phyloP scores from a whole-genome alignment of 1,140 invertebrate genomes.

The Drosophila nannoptera region DNA sequence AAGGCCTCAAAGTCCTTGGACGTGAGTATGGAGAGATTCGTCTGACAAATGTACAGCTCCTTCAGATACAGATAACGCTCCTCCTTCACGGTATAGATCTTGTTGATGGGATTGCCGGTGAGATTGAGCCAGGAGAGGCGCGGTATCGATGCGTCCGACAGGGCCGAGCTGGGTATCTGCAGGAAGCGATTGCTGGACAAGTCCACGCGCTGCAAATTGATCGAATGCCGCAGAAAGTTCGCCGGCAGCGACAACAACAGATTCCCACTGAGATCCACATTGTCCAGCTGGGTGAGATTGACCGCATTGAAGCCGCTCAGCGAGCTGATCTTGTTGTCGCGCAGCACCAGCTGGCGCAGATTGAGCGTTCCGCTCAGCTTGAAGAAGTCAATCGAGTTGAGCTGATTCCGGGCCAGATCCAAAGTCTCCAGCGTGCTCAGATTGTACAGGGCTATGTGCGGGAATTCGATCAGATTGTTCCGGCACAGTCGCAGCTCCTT shows the following conservation, averaged over 20 bases:
- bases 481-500: constrained; percentile 87
- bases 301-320: constrained; percentile 88
- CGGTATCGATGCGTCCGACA: constrained; percentile 87
- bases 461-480: constrained; percentile 87
- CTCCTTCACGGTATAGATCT: constrained; percentile 80
- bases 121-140: constrained; percentile 88
- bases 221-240: constrained; percentile 88
- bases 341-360: constrained; percentile 85
- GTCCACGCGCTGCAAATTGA: constrained; percentile 86
- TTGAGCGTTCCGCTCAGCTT: constrained; percentile 86
- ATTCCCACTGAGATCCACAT: constrained; percentile 88
- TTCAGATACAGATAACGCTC: constrained; percentile 83
- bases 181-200: constrained; percentile 89
- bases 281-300: constrained; percentile 85
- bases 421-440: constrained; percentile 86
- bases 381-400: constrained; percentile 87
- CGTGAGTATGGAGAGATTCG: constrained; percentile 91
- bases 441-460: constrained; percentile 87
- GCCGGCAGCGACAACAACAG: constrained; percentile 86
- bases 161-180: constrained; percentile 88
- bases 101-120: constrained; percentile 88
- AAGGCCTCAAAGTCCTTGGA: constrained; percentile 94
- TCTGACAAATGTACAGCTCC: constrained; percentile 89
- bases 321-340: constrained; percentile 86
- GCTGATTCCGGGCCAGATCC: constrained; percentile 85